Evolutionary conservation across 2,888 invertebrate genomes (phyloP), one percentile per base, ranked within the genome.

Genomic region (Girardia tigrina): DNA sequence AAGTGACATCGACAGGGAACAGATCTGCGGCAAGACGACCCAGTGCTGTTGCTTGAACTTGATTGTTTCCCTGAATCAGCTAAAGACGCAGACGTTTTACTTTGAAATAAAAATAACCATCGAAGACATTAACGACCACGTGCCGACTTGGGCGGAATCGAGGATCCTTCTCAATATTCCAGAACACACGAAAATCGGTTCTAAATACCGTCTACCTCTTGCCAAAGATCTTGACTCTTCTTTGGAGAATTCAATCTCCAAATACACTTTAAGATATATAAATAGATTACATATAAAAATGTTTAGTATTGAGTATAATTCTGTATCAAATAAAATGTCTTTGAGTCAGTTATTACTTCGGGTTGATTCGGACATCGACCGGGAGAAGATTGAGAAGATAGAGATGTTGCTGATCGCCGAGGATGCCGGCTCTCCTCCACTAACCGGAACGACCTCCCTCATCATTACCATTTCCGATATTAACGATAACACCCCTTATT

Each of bases 381-480:
- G 76, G 14, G 76, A 76, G 42, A 26, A 26, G 2, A 36, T 29
- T 1, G 36, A 36, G 14, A 76, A 27, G 26, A 29, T 76, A 8
- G 76, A 76, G 29, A 8, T 76, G 20, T 12, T 36, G 4, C 6
- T 76, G 20, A 27, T 42, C 14, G 76, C 76, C 6, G 75, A 76
- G 28, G 76, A 76, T 42, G 56, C 28, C 26, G 76, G 76, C 2
- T 27, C 76, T 76, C 75, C 75, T 1, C 28, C 75, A 8, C 75
- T 75, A 1, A 76, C 76, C 6, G 76, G 76, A 16, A 23, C 36
- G 12, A 56, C 75, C 8, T 26, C 6, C 12, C 20, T 76, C 0
- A 77, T 76, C 29, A 76, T 76, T 16, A 76, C 27, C 26, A 70
- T 76, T 29, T 28, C 75, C 75, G 76, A 76, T 26, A 76, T 76